These are phyloP conservation scores for Pimpla rufipes DNA, from an alignment of 2,888 invertebrate species.

Conservation along the genomic window DNA sequence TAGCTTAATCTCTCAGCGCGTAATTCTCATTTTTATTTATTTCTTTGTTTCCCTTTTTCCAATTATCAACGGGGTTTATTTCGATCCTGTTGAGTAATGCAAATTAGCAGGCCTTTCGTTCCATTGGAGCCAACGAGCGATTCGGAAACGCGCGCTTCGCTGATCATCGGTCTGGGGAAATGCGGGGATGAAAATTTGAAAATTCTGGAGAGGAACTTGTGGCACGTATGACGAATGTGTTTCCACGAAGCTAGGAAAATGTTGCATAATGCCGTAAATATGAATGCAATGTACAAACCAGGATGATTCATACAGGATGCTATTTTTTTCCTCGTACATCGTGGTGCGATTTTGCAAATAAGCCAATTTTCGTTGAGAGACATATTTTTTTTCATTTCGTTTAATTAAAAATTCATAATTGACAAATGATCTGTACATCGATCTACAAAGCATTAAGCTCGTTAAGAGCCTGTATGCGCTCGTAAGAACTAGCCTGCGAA, in stretches of 20 bases:
- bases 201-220: neutral
- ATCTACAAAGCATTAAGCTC: constrained; percentile 11
- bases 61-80: neutral
- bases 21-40: neutral
- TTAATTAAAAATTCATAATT: neutral
- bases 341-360: too few species aligned
- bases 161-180: neutral
- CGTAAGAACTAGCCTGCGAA: constrained; percentile 51
- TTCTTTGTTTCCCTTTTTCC: neutral
- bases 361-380: neutral
- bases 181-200: constrained; percentile 6
- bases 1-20: constrained; percentile 11
- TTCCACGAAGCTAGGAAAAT: neutral
- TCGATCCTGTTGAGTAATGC: neutral
- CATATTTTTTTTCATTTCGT: neutral
- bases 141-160: neutral
- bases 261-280: neutral
- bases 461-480: constrained; percentile 59
- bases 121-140: neutral
- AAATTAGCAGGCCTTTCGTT: neutral
- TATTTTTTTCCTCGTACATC: too few species aligned
- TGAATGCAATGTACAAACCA: too few species aligned
- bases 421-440: constrained; percentile 36
- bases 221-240: neutral
- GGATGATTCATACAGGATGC: too few species aligned